Conservation (phyloP, 2,888 invertebrate species). For the Hypena proboscidalis region DNA sequence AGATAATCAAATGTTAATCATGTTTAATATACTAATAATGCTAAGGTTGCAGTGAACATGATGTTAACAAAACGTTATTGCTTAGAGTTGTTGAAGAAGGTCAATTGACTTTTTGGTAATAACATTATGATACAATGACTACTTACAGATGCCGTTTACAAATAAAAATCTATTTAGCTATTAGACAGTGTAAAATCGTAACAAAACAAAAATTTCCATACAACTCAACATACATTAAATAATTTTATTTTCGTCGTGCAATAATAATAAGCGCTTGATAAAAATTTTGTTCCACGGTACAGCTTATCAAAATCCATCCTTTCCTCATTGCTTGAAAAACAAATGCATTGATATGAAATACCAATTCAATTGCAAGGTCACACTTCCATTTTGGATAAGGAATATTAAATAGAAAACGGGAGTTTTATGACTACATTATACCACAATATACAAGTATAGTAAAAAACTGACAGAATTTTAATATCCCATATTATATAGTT, state of each 20-base stretch:
- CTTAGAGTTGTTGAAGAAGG: slow-evolving; percentile 51
- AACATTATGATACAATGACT: slow-evolving; percentile 54
- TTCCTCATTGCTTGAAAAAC: slow-evolving; percentile 50
- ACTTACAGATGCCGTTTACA: slow-evolving; percentile 52
- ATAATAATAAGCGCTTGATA: slow-evolving; percentile 46
- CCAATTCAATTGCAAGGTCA: slow-evolving; percentile 56
- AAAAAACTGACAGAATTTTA: slow-evolving; percentile 65
- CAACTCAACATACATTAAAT: slow-evolving; percentile 57
- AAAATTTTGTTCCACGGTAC: slow-evolving; percentile 36
- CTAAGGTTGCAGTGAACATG: slow-evolving; percentile 76
- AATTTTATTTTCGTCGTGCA: slow-evolving; percentile 50
- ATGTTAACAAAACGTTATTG: slow-evolving; percentile 55
- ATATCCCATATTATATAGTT: slow-evolving; percentile 62
- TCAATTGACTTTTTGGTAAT: slow-evolving; percentile 80
- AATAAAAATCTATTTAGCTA: slow-evolving; percentile 49
- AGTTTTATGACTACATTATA: slow-evolving; percentile 49
- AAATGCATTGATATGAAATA: slow-evolving; percentile 44
- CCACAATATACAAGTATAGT: slow-evolving; percentile 61
- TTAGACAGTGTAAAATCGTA: slow-evolving; percentile 52
- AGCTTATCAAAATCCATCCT: slow-evolving; percentile 53
- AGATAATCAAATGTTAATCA: slow-evolving; percentile 64
- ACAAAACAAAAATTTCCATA: slow-evolving; percentile 63
- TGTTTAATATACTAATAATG: slow-evolving; percentile 78
- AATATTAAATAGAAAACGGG: slow-evolving; percentile 43
- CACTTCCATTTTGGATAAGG: slow-evolving; percentile 38